Percentiles rank a stretch among this genome's conserved stretches.
Evolutionary conservation across 2,888 invertebrate species (phyloP).

Genomic region (Acronicta leporina): DNA sequence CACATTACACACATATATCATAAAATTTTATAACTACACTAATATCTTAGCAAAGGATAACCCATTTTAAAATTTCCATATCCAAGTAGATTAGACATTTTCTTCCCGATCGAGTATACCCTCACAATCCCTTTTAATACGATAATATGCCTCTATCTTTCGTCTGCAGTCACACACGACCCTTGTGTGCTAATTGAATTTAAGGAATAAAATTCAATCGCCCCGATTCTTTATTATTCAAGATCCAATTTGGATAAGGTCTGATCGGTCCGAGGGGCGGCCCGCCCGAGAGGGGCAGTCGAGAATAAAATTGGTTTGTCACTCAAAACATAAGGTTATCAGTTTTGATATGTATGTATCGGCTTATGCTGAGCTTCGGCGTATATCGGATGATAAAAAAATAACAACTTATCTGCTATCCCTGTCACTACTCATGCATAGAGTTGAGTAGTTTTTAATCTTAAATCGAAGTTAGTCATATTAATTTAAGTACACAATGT

Average conservation of each 20-base stretch:
- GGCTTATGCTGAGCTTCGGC: slow-evolving; percentile 33
- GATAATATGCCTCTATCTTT: slow-evolving; percentile 87
- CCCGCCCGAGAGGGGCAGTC: slow-evolving; percentile 79
- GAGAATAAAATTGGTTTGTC: slow-evolving; percentile 89
- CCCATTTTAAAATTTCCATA: slow-evolving; percentile 44
- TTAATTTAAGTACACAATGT: slow-evolving; percentile 10
- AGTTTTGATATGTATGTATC: slow-evolving; percentile 59
- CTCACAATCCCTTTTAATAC: slow-evolving; percentile 85
- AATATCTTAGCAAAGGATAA: background rate
- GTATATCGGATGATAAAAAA: slow-evolving; percentile 16
- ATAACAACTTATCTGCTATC: slow-evolving; percentile 14
- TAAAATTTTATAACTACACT: background rate
- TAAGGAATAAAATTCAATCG: slow-evolving; percentile 90
- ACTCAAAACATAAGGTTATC: slow-evolving; percentile 89
- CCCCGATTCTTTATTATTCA: slow-evolving; percentile 90
- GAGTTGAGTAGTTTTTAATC: slow-evolving; percentile 8
- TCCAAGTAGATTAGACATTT: slow-evolving; percentile 52
- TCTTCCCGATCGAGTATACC: slow-evolving; percentile 70
- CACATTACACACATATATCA: no score
- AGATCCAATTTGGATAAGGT: slow-evolving; percentile 90
- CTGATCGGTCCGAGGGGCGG: slow-evolving; percentile 85
- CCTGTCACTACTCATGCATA: slow-evolving; percentile 9
- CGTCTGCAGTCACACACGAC: slow-evolving; percentile 88
- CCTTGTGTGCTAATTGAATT: slow-evolving; percentile 89
- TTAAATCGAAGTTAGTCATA: slow-evolving; percentile 3